Evolutionary conservation across 2,888 invertebrate species (phyloP).

Genomic region (Anthophora plumipes): DNA sequence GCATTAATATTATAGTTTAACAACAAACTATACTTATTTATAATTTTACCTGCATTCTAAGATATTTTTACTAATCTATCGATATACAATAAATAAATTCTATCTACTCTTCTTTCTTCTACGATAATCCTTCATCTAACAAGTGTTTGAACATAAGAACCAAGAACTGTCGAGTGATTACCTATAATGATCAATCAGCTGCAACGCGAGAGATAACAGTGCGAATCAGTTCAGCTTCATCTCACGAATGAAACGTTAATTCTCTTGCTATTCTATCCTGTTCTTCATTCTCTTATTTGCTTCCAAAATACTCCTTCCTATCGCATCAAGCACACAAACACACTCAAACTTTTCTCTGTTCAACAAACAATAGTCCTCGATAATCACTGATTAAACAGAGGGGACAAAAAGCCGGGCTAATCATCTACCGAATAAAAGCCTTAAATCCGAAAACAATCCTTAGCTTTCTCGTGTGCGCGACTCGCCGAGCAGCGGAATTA

Average conservation of each 20-base stretch:
- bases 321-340: background rate
- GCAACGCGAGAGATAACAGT: too few relatives aligned
- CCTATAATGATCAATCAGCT: too few relatives aligned
- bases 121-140: too few relatives aligned
- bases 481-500: slow-evolving; percentile 34
- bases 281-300: background rate
- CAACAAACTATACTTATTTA: too few relatives aligned
- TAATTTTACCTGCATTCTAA: too few relatives aligned
- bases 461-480: slow-evolving; percentile 7
- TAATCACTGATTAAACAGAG: slow-evolving; percentile 22
- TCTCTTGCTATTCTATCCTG: background rate
- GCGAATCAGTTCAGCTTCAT: background rate
- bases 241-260: background rate
- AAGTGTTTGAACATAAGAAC: too few relatives aligned
- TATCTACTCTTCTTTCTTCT: too few relatives aligned
- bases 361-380: background rate
- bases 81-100: too few relatives aligned
- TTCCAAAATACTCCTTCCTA: background rate
- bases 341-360: background rate
- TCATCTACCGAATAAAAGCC: slow-evolving; percentile 10
- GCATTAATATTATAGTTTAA: too few relatives aligned
- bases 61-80: too few relatives aligned
- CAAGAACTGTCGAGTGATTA: too few relatives aligned
- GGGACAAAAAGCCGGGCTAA: background rate
- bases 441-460: slow-evolving; percentile 29